These are phyloP conservation scores for Parambassis ranga DNA, from an alignment of 2,797 vertebrate species.

Conservation along the genomic window DNA sequence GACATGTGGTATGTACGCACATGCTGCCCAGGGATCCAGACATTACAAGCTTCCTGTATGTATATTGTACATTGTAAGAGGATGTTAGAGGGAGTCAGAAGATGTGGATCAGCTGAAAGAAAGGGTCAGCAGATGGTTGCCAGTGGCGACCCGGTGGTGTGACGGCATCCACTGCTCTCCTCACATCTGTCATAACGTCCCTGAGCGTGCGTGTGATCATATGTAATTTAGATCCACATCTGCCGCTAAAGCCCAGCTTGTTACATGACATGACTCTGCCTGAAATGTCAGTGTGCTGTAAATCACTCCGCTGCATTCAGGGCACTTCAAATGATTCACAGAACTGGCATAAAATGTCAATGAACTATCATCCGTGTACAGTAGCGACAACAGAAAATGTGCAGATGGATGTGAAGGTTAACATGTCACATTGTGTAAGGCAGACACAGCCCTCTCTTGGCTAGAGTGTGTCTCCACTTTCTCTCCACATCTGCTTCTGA, in stretches of 20 bases:
- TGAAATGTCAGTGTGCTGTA: not conserved
- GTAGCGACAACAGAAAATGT: not conserved
- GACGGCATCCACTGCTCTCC: conserved; percentile 22
- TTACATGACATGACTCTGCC: conserved; percentile 2
- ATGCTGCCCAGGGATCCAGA: not conserved
- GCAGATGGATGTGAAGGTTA: not conserved
- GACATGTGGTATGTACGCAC: conserved; percentile 7
- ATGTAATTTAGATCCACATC: conserved; percentile 54
- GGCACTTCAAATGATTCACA: not conserved
- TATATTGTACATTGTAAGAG: not conserved
- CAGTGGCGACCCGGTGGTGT: conserved; percentile 22
- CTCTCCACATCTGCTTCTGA: conserved; percentile 60
- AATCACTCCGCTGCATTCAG: not conserved
- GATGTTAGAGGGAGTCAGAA: conserved; percentile 11
- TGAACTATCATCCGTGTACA: not conserved
- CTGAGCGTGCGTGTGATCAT: conserved; percentile 9
- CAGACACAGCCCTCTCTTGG: conserved; percentile 20
- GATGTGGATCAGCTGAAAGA: not conserved
- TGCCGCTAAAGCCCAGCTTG: conserved; percentile 27
- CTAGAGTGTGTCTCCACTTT: not conserved
- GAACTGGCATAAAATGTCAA: not conserved
- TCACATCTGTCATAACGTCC: conserved; percentile 47
- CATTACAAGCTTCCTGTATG: not conserved
- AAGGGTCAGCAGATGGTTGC: conserved; percentile 58
- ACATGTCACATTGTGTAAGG: too few relatives aligned